These are phyloP conservation scores for Lacanobia oleracea DNA, from an alignment of 2,888 invertebrate genomes.

Conservation along the genomic window DNA sequence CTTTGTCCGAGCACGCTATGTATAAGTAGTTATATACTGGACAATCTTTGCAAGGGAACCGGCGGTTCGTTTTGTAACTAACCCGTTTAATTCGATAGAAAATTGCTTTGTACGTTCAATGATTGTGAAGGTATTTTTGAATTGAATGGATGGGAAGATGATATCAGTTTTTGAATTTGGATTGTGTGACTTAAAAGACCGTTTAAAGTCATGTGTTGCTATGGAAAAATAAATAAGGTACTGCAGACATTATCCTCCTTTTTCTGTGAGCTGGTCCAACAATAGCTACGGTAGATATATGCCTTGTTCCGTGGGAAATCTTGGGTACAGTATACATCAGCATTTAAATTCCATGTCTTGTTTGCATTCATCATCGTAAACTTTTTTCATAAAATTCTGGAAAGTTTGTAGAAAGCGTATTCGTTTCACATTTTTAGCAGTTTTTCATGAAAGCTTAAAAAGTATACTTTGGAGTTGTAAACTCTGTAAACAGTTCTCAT, in stretches of 20 bases:
- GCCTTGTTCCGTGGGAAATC: too few species aligned
- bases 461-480: constrained; percentile 3
- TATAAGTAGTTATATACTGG: constrained; percentile 48
- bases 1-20: constrained; percentile 70
- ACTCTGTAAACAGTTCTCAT: not conserved
- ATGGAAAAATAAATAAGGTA: not conserved
- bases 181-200: not conserved
- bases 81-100: constrained; percentile 49
- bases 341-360: not conserved
- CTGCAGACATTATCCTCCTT: not conserved
- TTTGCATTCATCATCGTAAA: constrained; percentile 4
- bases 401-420: constrained; percentile 17
- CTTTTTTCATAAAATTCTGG: constrained; percentile 26
- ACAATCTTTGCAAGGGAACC: constrained; percentile 68
- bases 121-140: constrained; percentile 3
- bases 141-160: constrained; percentile 3
- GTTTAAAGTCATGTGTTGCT: not conserved
- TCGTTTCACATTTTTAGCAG: constrained; percentile 16
- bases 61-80: constrained; percentile 55
- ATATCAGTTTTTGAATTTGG: not conserved
- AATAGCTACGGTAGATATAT: too few species aligned
- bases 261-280: not conserved
- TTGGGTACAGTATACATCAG: too few species aligned
- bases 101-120: constrained; percentile 38
- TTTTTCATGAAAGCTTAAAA: constrained; percentile 16